Evolutionary conservation across 1,140 invertebrate species (phyloP), one percentile per base, ranked within the genome.

Genomic region (Ephestia elutella): DNA sequence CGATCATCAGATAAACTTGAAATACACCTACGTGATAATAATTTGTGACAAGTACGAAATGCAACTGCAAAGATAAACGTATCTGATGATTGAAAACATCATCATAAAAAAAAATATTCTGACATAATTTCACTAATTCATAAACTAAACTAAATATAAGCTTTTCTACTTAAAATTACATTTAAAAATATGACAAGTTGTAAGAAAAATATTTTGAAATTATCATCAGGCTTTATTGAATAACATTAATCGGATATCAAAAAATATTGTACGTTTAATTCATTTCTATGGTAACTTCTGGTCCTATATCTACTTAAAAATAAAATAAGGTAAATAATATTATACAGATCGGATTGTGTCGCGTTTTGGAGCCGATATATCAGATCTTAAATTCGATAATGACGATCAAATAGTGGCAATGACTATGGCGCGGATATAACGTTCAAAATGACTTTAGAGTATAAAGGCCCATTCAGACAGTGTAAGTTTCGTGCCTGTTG

Each of bases 121-220:
- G 13, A 44, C 15, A 44, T 15, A 64, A 62, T 58, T 60, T 65
- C 62, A 60, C 60, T 65, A 70, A 58, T 60, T 32, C 48, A 54
- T 48, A 51, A 58, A 60, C 65, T 62, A 63, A 62, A 57, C 49
- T 61, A 66, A 54, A 63, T 10, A 20, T 50, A 50, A 62, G 59
- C 60, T 73, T 73, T 64, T 63, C 73, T 73, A 75, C 73, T 75
- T 71, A 75, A 51, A 69, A 58, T 65, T 51, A 69, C 58, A 50
- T 53, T 35, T 66, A 66, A 63, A 62, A 66, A 63, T 66, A 70
- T 73, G 71, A 68, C 63, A 66, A 68, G 65, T 56, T 50, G 56
- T 59, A 54, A 61, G 48, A 60, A 62, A 62, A 57, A 57, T 56
- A 56, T 55, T 44, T 44, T 44, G 38, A 44, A 38, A 63, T 32